phyloP scores from a whole-genome alignment of 2,888 invertebrate genomes.

The Drosophila lutescens region DNA sequence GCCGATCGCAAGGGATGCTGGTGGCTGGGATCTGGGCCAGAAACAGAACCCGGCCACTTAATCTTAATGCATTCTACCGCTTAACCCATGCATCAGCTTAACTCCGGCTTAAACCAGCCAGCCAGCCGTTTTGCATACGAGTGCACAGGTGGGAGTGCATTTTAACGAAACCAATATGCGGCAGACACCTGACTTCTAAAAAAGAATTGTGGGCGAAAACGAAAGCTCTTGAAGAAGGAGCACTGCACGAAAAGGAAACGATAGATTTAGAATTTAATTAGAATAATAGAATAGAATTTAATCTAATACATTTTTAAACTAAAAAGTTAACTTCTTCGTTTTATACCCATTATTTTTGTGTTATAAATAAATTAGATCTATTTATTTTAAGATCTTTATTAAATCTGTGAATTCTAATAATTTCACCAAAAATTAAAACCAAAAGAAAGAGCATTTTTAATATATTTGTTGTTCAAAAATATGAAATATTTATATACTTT shows the following conservation, averaged over 20 bases:
- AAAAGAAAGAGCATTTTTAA: not conserved
- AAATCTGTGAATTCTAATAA: too few relatives aligned
- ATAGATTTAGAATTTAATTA: too few relatives aligned
- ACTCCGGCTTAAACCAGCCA: slow-evolving; percentile 66
- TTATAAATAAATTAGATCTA: too few relatives aligned
- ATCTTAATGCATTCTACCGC: slow-evolving; percentile 77
- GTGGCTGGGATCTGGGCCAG: slow-evolving; percentile 10
- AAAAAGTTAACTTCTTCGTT: too few relatives aligned
- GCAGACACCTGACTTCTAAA: slow-evolving; percentile 68
- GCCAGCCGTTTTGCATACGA: slow-evolving; percentile 55
- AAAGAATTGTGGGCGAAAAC: slow-evolving; percentile 29
- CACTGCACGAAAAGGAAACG: slow-evolving; percentile 1
- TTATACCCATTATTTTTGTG: too few relatives aligned
- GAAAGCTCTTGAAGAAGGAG: slow-evolving; percentile 45
- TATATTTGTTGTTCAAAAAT: not conserved
- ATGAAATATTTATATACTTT: not conserved
- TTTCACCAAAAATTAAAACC: too few relatives aligned
- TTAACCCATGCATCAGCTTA: slow-evolving; percentile 78
- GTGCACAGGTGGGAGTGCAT: slow-evolving; percentile 45
- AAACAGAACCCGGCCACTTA: slow-evolving; percentile 65
- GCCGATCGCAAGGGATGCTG: slow-evolving; percentile 8
- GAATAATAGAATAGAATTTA: too few relatives aligned
- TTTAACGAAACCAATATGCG: slow-evolving; percentile 75
- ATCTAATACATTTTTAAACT: too few relatives aligned
- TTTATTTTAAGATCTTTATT: too few relatives aligned